A percentile compares a stretch with the other conserved stretches of the same genome.
phyloP scores from a whole-genome alignment of 2,888 invertebrate species.

The Falcaria lacertinaria region DNA sequence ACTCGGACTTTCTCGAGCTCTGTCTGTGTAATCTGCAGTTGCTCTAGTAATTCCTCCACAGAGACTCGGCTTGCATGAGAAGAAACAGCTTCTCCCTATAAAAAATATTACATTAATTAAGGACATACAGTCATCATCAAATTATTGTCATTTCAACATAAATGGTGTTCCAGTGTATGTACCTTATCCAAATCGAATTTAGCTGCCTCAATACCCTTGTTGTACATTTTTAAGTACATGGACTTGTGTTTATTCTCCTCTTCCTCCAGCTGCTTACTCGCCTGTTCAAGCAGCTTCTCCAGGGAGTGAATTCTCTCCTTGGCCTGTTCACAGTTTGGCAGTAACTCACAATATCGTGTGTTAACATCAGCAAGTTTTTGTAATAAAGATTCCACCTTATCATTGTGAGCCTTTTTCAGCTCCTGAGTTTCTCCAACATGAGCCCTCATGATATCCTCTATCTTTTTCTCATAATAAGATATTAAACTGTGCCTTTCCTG shows the following conservation, averaged over 20 bases:
- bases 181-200: slow-evolving; percentile 86
- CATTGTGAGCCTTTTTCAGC: slow-evolving; percentile 88
- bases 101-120: slow-evolving; percentile 3
- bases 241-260: slow-evolving; percentile 87
- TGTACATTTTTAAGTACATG: slow-evolving; percentile 90
- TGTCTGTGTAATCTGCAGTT: slow-evolving; percentile 90
- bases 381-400: slow-evolving; percentile 86
- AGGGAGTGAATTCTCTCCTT: slow-evolving; percentile 84
- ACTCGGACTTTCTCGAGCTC: slow-evolving; percentile 94
- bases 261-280: slow-evolving; percentile 83
- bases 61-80: slow-evolving; percentile 84
- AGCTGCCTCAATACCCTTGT: slow-evolving; percentile 90
- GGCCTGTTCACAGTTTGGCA: slow-evolving; percentile 87
- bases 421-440: slow-evolving; percentile 84
- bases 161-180: slow-evolving; percentile 11
- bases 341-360: slow-evolving; percentile 87
- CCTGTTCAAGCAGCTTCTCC: slow-evolving; percentile 86
- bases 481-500: slow-evolving; percentile 84
- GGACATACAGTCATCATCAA: not conserved
- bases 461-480: slow-evolving; percentile 85
- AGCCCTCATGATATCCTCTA: slow-evolving; percentile 85
- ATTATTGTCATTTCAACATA: too few species aligned
- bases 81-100: slow-evolving; percentile 62
- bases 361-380: slow-evolving; percentile 87
- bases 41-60: slow-evolving; percentile 89